A percentile compares a stretch with the other conserved stretches of the same genome.
Evolutionary conservation across 2,797 vertebrate genomes (phyloP).

Genomic region (Schizopygopsis pylzovi): DNA sequence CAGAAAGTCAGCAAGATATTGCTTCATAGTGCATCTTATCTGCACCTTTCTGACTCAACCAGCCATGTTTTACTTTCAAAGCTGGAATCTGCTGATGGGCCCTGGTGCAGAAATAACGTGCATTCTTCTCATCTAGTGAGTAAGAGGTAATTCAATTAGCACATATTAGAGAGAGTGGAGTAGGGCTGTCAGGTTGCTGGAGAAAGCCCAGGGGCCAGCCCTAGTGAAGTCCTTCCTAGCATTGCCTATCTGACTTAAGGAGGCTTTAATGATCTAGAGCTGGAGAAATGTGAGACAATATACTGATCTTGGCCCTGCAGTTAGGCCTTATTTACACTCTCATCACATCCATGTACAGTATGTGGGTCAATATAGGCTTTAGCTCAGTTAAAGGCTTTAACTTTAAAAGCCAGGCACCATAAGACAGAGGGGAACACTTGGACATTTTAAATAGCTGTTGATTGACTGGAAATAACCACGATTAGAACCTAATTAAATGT

Average conservation of each 20-base stretch:
- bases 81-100: slow-evolving; percentile 82
- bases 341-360: slow-evolving; percentile 55
- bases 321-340: slow-evolving; percentile 57
- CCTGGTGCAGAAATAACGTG: slow-evolving; percentile 78
- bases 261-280: slow-evolving; percentile 34
- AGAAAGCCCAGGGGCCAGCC: slow-evolving; percentile 59
- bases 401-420: slow-evolving; percentile 25
- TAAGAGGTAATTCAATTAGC: slow-evolving; percentile 85
- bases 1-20: slow-evolving; percentile 20
- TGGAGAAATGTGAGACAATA: slow-evolving; percentile 35
- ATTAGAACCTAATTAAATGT: slow-evolving; percentile 42
- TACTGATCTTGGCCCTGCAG: slow-evolving; percentile 39
- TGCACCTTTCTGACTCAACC: slow-evolving; percentile 74
- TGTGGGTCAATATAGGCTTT: slow-evolving; percentile 52
- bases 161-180: slow-evolving; percentile 78
- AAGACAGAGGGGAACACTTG: background rate
- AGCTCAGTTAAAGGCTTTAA: slow-evolving; percentile 26
- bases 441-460: slow-evolving; percentile 9
- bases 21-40: slow-evolving; percentile 53
- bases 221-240: slow-evolving; percentile 44
- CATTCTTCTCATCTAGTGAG: slow-evolving; percentile 82
- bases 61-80: slow-evolving; percentile 69
- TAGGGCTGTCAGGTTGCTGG: slow-evolving; percentile 72
- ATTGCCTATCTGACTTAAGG: slow-evolving; percentile 33
- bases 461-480: slow-evolving; percentile 44